Conservation (phyloP, 2,113 vertebrate genomes). For the Cnemophilus loriae region DNA sequence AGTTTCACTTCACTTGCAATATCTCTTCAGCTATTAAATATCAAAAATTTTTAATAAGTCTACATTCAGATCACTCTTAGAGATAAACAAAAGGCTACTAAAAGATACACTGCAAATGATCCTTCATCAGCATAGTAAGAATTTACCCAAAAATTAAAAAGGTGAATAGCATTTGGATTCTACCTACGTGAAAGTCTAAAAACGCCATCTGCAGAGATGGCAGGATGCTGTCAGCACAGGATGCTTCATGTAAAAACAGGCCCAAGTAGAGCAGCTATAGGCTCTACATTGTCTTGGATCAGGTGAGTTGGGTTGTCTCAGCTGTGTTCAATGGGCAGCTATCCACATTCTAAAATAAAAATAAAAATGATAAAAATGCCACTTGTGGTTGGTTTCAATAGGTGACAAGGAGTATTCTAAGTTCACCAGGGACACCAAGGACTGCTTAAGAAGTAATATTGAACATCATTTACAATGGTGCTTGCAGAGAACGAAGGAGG, state of each 20-base stretch:
- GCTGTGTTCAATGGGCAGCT: not conserved
- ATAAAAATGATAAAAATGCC: not conserved
- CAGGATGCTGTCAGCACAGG: not conserved
- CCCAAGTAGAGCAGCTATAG: not conserved
- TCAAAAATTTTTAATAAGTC: not conserved
- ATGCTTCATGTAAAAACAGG: not conserved
- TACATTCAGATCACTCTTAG: not conserved
- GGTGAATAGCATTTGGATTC: not conserved
- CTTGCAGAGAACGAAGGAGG: not conserved
- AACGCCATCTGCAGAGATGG: not conserved
- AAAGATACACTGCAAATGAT: not conserved
- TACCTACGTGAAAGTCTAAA: not conserved
- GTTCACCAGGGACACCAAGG: not conserved
- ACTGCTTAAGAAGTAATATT: not conserved
- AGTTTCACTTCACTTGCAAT: not conserved
- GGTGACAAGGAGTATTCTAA: not conserved
- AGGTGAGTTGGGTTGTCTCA: not conserved
- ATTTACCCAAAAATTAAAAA: not conserved
- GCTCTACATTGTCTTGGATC: not conserved
- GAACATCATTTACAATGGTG: fast-evolving
- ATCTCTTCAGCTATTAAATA: not conserved
- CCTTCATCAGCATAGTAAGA: not conserved
- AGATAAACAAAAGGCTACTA: not conserved
- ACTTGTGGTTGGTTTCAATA: not conserved
- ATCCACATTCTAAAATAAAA: not conserved